A percentile compares a stretch with the other conserved stretches of the same genome.
Conservation (phyloP, 2,797 vertebrate species). For the Gymnocypris eckloni region DNA sequence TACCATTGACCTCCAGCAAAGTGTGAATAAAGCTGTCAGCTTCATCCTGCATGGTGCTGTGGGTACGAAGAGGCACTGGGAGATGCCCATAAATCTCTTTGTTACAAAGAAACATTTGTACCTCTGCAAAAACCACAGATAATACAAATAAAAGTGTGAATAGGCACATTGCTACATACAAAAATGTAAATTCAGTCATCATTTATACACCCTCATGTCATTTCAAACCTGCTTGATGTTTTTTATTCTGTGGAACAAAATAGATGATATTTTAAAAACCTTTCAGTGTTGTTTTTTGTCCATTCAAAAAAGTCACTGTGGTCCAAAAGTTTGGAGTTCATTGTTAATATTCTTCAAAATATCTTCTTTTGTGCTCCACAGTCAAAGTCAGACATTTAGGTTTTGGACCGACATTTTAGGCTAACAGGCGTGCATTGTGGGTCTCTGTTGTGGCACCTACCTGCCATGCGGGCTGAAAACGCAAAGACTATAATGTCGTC, state of each 20-base stretch:
- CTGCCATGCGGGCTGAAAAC: conserved; percentile 88
- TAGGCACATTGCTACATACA: background rate
- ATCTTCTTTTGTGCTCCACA: background rate
- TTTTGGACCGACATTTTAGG: background rate
- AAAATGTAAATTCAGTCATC: background rate
- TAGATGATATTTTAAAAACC: background rate
- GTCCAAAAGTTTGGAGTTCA: background rate
- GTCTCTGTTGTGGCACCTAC: conserved; percentile 66
- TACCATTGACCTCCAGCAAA: conserved; percentile 88
- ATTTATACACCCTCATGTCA: background rate
- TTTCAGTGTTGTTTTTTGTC: too few species aligned
- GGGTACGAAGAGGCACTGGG: conserved; percentile 86
- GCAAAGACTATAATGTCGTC: conserved; percentile 98
- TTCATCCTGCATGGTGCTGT: conserved; percentile 87
- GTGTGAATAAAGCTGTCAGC: conserved; percentile 88
- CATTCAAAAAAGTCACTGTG: background rate
- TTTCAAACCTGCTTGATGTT: background rate
- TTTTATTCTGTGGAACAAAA: background rate
- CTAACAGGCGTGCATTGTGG: background rate
- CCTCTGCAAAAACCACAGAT: conserved; percentile 74
- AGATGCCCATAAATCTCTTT: conserved; percentile 86
- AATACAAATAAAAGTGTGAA: background rate
- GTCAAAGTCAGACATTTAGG: background rate
- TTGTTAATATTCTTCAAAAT: background rate
- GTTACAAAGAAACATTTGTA: conserved; percentile 93